Evolutionary conservation across 2,113 vertebrate species (phyloP), one percentile per base, ranked within the genome.

Genomic region (Delphinapterus leucas): DNA sequence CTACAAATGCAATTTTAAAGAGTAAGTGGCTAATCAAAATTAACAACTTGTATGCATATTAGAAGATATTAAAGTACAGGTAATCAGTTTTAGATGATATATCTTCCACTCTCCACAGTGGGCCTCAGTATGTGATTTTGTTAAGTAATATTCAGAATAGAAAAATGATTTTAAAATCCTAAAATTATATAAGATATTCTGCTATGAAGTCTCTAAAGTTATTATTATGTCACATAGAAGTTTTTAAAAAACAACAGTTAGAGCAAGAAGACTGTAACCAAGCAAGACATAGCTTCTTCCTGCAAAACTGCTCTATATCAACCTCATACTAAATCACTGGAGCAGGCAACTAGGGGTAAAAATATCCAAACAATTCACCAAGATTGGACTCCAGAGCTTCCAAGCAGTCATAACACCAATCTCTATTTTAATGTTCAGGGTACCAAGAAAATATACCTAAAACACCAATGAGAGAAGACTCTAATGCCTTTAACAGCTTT

Each of bases 101-200:
- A 60, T 20, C 9, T 93, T 93, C 28, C 49, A 81, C 31, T 71
- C 6, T 71, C 61, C 55, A 71, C 33, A 71, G n/a, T 26, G 14
- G 76, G 31, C n/a, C 58, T 89, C 8, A 0, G 44, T 47, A 92
- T 58, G 21, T 55, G 17, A 65, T 74, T 86, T 79, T 38, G 15
- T 61, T 90, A 90, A 90, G 79, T 89, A 83, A 88, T 25, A 95
- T 85, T 93, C 67, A 81, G 81, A 89, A 73, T 60, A 12, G 11
- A 92, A 84, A 61, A 49, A 6, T 68, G 21, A 71, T 80, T 89
- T 97, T 71, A n/a, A 97, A 71, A 86, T 86, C 38, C 47, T n/a
- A 0, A 73, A 86, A 65, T 33, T 67, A 49, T 67, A 53, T 14
- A 67, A 53, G 70, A 88, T 80, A 80, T 21, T 88, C 60, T 60